Base-by-base conservation (phyloP, 2,888 invertebrate species). In the Fabriciana adippe region DNA sequence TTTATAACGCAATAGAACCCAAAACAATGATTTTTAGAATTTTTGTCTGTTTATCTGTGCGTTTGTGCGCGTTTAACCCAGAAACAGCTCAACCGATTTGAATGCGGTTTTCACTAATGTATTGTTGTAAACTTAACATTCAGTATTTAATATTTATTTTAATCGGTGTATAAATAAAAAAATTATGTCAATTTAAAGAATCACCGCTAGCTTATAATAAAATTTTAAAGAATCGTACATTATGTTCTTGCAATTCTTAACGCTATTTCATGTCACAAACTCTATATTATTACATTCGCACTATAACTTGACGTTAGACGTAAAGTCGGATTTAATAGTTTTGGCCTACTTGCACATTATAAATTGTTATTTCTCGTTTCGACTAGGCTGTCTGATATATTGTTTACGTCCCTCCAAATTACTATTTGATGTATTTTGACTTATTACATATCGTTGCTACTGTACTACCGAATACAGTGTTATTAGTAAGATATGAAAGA, bases 311-410 rank as follows among this genome's bases (percentile, higher is more conserved):
- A 71, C 63, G 68, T 71, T 69, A 71, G 54, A 64, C 68, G 64
- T 73, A 73, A 72, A 73, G 68, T 69, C 55, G 54, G 66, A 66
- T 64, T 67, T 72, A 70, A 74, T 72, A 73, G 70, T 72, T 69
- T 63, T 69, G 67, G 70, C 69, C 73, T 69, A 74, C 68, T 73
- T 64, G 66, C 66, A 68, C 48, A 61, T 70, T 66, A 71, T 71
- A 68, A 68, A 74, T 72, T 66, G 61, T 68, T 72, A 65, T 66
- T 65, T 50, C 66, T 55, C 35, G 61, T 51, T 64, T 18, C 54
- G 62, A 68, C 61, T 70, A 55, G 35, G 35, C 31, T 60, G 67
- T 67, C 55, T 64, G 67, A 68, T 69, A 69, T 74, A 71, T 75
- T 74, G 74, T 75, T 73, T 45, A 66, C 59, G 61, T 59, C 61